phyloP scores from a whole-genome alignment of 2,888 invertebrate species.

The Campoplex capitator region DNA sequence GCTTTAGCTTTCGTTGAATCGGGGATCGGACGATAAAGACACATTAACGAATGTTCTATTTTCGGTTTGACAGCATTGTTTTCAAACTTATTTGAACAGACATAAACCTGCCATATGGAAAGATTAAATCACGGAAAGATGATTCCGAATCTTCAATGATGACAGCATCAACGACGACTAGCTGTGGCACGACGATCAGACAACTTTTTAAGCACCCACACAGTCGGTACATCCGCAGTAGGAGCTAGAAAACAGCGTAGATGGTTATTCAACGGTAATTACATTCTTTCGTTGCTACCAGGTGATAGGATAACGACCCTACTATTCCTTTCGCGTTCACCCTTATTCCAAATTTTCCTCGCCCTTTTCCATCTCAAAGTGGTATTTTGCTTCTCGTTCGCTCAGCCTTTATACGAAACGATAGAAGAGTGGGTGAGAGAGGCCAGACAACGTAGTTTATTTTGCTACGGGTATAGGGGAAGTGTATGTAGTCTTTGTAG shows the following conservation, averaged over 20 bases:
- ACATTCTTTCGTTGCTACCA: constrained; percentile 67
- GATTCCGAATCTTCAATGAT: not conserved
- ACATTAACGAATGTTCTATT: not conserved
- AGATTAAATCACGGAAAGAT: not conserved
- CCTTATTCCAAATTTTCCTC: constrained; percentile 12
- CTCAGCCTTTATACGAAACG: constrained; percentile 27
- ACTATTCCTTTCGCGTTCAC: constrained; percentile 36
- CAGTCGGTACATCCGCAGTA: not conserved
- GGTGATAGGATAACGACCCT: constrained; percentile 34
- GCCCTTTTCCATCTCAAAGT: constrained; percentile 50
- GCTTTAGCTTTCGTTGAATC: not conserved
- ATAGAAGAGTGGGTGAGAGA: constrained; percentile 53
- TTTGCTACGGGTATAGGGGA: constrained; percentile 64
- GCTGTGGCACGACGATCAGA: not conserved
- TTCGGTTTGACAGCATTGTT: not conserved
- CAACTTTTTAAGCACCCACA: not conserved
- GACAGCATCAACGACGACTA: not conserved
- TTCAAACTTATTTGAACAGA: not conserved
- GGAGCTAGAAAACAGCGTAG: constrained; percentile 55
- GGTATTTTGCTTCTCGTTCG: constrained; percentile 41
- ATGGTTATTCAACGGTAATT: constrained; percentile 71
- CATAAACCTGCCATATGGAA: not conserved
- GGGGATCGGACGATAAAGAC: not conserved
- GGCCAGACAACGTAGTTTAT: constrained; percentile 72
- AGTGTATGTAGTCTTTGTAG: constrained; percentile 32